Evolutionary conservation across 2,113 vertebrate species (phyloP).

Genomic region (Propithecus coquereli): DNA sequence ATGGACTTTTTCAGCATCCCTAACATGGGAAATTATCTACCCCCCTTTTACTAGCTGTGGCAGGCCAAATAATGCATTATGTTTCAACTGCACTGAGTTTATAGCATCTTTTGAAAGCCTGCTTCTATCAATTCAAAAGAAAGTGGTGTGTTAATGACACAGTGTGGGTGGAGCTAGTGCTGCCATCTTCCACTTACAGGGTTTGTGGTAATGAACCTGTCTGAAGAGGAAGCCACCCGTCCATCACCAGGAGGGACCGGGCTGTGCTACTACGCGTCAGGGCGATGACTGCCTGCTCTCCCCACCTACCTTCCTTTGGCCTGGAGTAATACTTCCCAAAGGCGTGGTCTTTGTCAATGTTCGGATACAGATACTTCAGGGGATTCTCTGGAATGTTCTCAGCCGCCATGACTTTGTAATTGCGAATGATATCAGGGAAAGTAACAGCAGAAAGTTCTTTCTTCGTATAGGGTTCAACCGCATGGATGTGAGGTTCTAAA

Average conservation of each 20-base stretch:
- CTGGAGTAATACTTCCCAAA: slow-evolving; percentile 97
- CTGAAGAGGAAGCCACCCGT: no score
- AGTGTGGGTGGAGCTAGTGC: neutral
- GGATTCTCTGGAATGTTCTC: slow-evolving; percentile 98
- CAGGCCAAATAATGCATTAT: neutral
- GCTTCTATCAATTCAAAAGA: neutral
- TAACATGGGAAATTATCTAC: neutral
- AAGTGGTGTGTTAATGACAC: no score
- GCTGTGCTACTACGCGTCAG: no score
- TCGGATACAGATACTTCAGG: slow-evolving; percentile 92
- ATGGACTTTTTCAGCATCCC: neutral
- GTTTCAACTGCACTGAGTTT: neutral
- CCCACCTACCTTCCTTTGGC: slow-evolving; percentile 89
- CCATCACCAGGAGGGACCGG: neutral
- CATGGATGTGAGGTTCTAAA: slow-evolving; percentile 89
- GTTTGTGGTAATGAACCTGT: no score
- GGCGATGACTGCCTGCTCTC: fast-evolving
- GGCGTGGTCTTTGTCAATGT: slow-evolving; percentile 93
- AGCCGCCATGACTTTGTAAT: slow-evolving; percentile 96
- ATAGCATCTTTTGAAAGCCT: neutral
- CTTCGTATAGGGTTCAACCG: slow-evolving; percentile 96
- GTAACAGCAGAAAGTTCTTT: slow-evolving; percentile 94
- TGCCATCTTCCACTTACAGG: fast-evolving
- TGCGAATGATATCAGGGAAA: slow-evolving; percentile 95
- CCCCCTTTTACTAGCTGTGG: neutral